A percentile compares a stretch with the other conserved stretches of the same genome.
These are phyloP conservation scores for Caenorhabditis imperialis DNA, from an alignment of 2,888 invertebrate genomes.

Conservation along the genomic window DNA sequence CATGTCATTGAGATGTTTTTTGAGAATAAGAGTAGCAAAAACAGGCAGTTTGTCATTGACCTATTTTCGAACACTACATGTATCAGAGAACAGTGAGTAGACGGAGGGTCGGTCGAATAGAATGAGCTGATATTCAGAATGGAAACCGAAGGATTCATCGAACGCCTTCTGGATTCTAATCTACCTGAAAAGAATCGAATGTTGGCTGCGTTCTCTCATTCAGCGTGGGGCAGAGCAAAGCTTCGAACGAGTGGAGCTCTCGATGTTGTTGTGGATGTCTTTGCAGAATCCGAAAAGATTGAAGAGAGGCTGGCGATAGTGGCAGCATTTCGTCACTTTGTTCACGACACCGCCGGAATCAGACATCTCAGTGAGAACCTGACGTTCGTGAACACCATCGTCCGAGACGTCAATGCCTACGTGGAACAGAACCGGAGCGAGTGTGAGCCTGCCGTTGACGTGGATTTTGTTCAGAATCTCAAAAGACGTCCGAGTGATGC, in stretches of 20 bases:
- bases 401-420: constrained; percentile 57
- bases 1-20: constrained; percentile 50
- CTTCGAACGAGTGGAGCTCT: constrained; percentile 70
- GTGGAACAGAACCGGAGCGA: constrained; percentile 47
- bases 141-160: constrained; percentile 48
- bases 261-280: constrained; percentile 62
- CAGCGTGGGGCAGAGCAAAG: constrained; percentile 71
- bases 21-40: constrained; percentile 13
- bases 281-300: constrained; percentile 22
- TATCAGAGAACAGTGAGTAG: constrained; percentile 50
- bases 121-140: constrained; percentile 32
- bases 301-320: constrained; percentile 52
- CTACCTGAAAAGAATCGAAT: constrained; percentile 37
- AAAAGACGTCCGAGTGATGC: not conserved
- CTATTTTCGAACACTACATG: constrained; percentile 44
- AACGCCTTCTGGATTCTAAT: constrained; percentile 17
- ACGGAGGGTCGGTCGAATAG: not conserved
- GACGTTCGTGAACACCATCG: constrained; percentile 62
- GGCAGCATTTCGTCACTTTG: constrained; percentile 59
- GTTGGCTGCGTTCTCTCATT: constrained; percentile 57
- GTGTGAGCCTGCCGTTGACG: constrained; percentile 45
- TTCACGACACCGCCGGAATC: constrained; percentile 66
- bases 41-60: constrained; percentile 48
- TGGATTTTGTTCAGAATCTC: constrained; percentile 36
- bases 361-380: constrained; percentile 49